Percentiles rank a stretch among this genome's conserved stretches.
Conservation (phyloP, 2,797 vertebrate genomes). For the Perodicticus potto region DNA sequence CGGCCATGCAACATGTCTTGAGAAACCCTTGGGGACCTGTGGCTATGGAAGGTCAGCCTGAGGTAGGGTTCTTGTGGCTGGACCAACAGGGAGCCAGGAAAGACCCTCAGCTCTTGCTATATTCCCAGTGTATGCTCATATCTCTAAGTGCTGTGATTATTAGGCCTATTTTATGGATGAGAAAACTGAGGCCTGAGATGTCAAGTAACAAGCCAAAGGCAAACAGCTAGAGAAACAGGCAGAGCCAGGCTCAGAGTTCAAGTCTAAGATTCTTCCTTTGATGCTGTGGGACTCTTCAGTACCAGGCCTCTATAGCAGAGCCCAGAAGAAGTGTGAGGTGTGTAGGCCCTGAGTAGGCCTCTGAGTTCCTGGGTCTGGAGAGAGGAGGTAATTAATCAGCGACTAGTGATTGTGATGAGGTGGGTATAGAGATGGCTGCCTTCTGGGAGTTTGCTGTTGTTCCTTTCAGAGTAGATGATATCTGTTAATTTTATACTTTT, state of each 20-base stretch:
- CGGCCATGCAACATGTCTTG: background rate
- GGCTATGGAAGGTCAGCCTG: background rate
- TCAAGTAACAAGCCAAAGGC: background rate
- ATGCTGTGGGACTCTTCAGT: background rate
- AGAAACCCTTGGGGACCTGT: background rate
- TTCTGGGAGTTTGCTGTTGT: background rate
- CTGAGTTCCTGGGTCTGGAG: background rate
- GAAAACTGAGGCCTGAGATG: constrained; percentile 5
- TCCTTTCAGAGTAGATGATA: background rate
- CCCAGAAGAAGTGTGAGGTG: background rate
- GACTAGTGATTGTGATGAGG: background rate
- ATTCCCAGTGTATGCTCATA: background rate
- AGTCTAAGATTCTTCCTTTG: background rate
- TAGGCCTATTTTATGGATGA: background rate
- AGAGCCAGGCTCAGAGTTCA: background rate
- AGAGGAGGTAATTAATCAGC: background rate
- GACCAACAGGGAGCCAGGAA: background rate
- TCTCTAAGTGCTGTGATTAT: background rate
- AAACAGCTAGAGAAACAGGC: background rate
- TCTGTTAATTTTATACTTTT: background rate
- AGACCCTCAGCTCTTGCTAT: background rate
- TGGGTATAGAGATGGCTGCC: background rate
- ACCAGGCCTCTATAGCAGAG: background rate
- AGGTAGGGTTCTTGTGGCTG: background rate
- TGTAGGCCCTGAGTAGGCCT: accelerated